Evolutionary conservation across 2,113 vertebrate species (phyloP).

Genomic region (Labeo rohita): DNA sequence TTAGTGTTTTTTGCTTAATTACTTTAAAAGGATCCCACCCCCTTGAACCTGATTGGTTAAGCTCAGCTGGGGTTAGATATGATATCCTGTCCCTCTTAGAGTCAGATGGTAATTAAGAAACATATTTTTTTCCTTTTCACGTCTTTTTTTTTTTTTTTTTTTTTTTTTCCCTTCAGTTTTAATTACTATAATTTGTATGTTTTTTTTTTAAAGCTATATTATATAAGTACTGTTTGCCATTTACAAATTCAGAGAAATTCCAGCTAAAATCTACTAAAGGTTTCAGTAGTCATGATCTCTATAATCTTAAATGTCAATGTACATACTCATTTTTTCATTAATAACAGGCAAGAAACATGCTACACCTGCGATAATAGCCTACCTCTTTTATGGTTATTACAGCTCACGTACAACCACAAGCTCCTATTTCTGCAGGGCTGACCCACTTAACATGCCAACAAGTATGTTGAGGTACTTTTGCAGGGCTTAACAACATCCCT

Average conservation of each 20-base stretch:
- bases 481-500: slow-evolving; percentile 26
- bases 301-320: background rate
- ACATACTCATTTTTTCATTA: background rate
- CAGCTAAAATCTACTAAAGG: background rate
- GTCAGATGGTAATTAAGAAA: background rate
- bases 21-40: slow-evolving; percentile 7
- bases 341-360: background rate
- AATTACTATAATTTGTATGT: background rate
- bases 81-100: background rate
- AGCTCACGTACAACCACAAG: background rate
- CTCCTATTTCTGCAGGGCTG: slow-evolving; percentile 12
- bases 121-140: background rate
- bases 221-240: background rate
- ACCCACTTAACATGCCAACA: slow-evolving; percentile 50
- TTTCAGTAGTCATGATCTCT: background rate
- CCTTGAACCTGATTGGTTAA: slow-evolving; percentile 33
- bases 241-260: background rate
- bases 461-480: slow-evolving; percentile 46
- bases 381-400: background rate
- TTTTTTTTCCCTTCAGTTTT: background rate
- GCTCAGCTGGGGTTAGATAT: background rate
- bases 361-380: background rate
- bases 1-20: slow-evolving; percentile 26
- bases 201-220: background rate
- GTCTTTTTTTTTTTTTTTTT: background rate